Evolutionary conservation across 2,113 vertebrate genomes (phyloP).

Genomic region (Hemibagrus wyckioides): DNA sequence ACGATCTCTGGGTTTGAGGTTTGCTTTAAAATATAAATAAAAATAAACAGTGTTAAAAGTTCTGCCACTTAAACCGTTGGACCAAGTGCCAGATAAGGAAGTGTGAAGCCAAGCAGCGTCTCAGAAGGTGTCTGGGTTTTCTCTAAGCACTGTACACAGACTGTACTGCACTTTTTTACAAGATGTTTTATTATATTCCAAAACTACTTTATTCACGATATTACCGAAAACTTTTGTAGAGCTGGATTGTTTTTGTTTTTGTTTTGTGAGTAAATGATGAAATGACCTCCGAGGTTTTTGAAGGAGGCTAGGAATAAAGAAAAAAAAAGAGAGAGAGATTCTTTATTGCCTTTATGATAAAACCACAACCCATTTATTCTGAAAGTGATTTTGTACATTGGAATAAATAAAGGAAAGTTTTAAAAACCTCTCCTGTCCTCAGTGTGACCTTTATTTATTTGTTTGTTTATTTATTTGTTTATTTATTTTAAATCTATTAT

Average conservation of each 20-base stretch:
- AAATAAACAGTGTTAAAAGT: conserved; percentile 28
- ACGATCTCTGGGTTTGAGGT: not conserved
- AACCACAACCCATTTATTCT: conserved; percentile 73
- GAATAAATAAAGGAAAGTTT: conserved; percentile 76
- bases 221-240: conserved; percentile 57
- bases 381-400: conserved; percentile 76
- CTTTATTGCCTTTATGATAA: conserved; percentile 70
- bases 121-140: conserved; percentile 11
- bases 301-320: conserved; percentile 61
- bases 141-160: conserved; percentile 44
- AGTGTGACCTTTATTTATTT: not conserved
- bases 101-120: not conserved
- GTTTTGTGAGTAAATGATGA: conserved; percentile 53
- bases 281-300: conserved; percentile 66
- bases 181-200: conserved; percentile 70
- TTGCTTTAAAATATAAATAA: not conserved
- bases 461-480: too few relatives aligned
- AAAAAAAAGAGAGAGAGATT: too few relatives aligned
- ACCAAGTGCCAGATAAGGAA: not conserved
- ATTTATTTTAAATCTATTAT: not conserved
- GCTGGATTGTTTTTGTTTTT: conserved; percentile 61
- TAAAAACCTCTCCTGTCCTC: conserved; percentile 38
- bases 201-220: conserved; percentile 55
- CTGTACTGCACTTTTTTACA: conserved; percentile 75
- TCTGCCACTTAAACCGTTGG: not conserved